phyloP scores from a whole-genome alignment of 2,113 vertebrate genomes.

The Passer montanus region DNA sequence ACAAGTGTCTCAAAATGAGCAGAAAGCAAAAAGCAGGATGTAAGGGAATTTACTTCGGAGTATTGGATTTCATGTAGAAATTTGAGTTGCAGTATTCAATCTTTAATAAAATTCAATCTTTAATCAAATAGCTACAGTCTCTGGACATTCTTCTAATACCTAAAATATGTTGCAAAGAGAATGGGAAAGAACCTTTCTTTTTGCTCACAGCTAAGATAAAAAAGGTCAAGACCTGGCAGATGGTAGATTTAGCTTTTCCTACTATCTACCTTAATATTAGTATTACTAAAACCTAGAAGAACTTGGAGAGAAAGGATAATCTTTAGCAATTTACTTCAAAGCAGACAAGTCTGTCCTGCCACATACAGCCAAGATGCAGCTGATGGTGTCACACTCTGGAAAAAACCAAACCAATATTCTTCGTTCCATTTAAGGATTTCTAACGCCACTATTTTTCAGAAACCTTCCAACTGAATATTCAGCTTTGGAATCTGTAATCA shows the following conservation, averaged over 20 bases:
- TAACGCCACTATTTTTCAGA: not conserved
- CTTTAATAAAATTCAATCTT: not conserved
- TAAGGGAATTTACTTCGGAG: not conserved
- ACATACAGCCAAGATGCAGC: accelerated
- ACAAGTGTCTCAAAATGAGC: not conserved
- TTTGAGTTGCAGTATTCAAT: not conserved
- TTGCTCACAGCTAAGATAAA: not conserved
- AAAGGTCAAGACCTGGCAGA: not conserved
- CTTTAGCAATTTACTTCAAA: not conserved
- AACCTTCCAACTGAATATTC: not conserved
- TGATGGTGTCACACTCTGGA: not conserved
- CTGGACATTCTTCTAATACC: not conserved
- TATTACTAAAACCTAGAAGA: not conserved
- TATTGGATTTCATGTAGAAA: not conserved
- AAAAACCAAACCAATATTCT: not conserved
- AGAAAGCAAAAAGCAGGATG: not conserved
- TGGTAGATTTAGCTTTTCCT: not conserved
- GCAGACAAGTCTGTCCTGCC: not conserved
- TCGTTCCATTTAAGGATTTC: not conserved
- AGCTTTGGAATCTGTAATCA: not conserved
- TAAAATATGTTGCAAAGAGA: not conserved
- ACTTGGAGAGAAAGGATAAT: not conserved
- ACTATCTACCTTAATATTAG: not conserved
- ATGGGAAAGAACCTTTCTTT: not conserved
- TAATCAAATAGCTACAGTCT: not conserved